Evolutionary conservation across 2,113 vertebrate genomes (phyloP), one percentile per base, ranked within the genome.

Genomic region (Gymnarchus niloticus): DNA sequence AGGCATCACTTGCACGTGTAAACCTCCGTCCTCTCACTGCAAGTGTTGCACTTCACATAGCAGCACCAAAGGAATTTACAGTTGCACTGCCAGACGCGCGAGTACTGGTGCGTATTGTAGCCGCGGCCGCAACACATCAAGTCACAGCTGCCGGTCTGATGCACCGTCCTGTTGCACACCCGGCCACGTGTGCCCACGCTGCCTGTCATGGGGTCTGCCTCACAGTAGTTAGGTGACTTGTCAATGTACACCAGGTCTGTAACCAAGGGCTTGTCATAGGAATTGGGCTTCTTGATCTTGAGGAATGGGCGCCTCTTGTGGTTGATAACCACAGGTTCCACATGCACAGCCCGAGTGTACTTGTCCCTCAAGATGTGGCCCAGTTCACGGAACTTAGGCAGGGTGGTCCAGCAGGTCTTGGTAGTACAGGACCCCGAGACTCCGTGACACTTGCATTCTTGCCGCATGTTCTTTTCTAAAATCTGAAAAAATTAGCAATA

Each of bases 61-160:
- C 98, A 99, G 95, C 98, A 99, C 98, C 98, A 99, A 86, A 99
- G 96, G 91, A 99, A 99, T 90, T 98, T 99, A 92, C 98, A 99
- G 95, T 99, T 98, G 93, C 98, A 99, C 91, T 99, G 98, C 98
- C 98, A 99, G 52, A 99, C 97, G 0, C 97, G 92, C 0, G 98
- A 98, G 87, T 99, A 99, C 93, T 99, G 98, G 93, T 99, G 98
- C 0, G 98, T 99, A 91, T 99, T 99, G 94, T 99, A 99, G 57
- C 98, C 98, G 0, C 98, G 96, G 0, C 98, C 98, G 0, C 98
- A 99, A 93, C 98, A 99, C 97, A 99, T 99, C 87, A 99, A 91
- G 89, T 99, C 97, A 0, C 98, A 99, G 91, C 97, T 96, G 0
- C 95, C 96, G 88, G 95, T 94, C 91, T 99, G 97, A 76, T 96